Evolutionary conservation across 2,888 invertebrate species (phyloP).

Genomic region (Drosophila colorata): DNA sequence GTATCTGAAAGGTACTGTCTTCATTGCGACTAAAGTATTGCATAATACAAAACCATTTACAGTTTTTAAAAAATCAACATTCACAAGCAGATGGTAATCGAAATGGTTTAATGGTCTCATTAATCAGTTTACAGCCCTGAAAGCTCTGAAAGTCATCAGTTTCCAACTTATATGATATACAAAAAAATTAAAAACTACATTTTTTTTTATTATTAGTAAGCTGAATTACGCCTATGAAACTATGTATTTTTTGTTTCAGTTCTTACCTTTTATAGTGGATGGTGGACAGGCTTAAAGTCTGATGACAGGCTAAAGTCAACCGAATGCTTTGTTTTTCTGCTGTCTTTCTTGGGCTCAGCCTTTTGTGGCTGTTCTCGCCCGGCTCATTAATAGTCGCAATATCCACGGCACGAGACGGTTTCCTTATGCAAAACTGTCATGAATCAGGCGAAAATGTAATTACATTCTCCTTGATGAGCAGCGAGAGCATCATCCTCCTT

Average conservation of each 20-base stretch:
- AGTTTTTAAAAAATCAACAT: too few relatives aligned
- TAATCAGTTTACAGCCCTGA: background rate
- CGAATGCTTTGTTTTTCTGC: constrained; percentile 6
- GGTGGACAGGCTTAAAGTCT: constrained; percentile 1
- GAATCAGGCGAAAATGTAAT: constrained; percentile 78
- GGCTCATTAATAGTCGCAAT: constrained; percentile 78
- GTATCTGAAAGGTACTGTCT: background rate
- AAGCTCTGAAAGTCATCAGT: too few relatives aligned
- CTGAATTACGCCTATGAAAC: too few relatives aligned
- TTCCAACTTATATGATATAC: too few relatives aligned
- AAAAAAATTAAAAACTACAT: too few relatives aligned
- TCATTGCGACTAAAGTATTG: too few relatives aligned
- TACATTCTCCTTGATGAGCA: constrained; percentile 75
- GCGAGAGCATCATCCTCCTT: constrained; percentile 43
- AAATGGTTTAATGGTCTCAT: background rate
- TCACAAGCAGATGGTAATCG: too few relatives aligned
- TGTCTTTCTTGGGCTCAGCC: constrained; percentile 30
- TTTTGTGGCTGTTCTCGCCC: constrained; percentile 60
- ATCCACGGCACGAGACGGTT: constrained; percentile 52
- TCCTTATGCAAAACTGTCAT: constrained; percentile 79
- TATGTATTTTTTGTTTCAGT: background rate
- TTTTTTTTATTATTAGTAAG: too few relatives aligned
- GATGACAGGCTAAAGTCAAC: constrained; percentile 21
- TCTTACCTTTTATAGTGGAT: constrained; percentile 7
- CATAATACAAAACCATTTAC: background rate